A percentile compares a stretch with the other conserved stretches of the same genome.
Conservation (phyloP, 2,797 vertebrate species). For the Anniella stebbinsi region DNA sequence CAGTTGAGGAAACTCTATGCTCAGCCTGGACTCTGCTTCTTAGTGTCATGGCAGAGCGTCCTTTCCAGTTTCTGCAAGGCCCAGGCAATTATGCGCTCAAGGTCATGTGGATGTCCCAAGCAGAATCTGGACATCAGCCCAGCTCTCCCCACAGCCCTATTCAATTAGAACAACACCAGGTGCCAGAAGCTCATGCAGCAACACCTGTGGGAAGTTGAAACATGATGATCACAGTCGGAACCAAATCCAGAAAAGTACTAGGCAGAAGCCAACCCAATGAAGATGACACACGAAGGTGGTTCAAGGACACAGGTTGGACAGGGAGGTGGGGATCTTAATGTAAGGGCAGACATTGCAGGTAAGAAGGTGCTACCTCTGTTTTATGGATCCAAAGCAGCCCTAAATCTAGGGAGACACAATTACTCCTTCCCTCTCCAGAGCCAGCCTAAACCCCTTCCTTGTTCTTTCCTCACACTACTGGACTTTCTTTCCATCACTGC, state of each 20-base stretch:
- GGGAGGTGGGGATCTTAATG: background rate
- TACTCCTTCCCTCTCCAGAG: no score
- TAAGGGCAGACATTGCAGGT: background rate
- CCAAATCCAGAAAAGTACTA: background rate
- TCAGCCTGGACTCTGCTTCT: background rate
- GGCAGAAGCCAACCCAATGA: background rate
- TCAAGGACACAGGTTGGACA: background rate
- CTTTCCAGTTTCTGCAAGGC: conserved; percentile 2
- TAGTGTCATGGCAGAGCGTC: background rate
- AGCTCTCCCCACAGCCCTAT: background rate
- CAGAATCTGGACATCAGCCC: background rate
- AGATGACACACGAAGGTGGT: background rate
- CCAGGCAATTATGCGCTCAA: background rate
- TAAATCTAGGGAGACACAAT: background rate
- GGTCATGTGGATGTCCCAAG: background rate
- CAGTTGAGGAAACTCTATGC: background rate
- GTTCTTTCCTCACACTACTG: background rate
- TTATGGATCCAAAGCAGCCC: background rate
- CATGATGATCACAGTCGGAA: background rate
- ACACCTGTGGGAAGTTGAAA: background rate
- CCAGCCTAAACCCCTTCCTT: background rate
- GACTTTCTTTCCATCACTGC: background rate
- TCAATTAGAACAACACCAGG: background rate
- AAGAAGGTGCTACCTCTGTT: background rate
- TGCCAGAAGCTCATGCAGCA: background rate